Evolutionary conservation across 2,797 vertebrate genomes (phyloP).

Genomic region (Mus minutoides): DNA sequence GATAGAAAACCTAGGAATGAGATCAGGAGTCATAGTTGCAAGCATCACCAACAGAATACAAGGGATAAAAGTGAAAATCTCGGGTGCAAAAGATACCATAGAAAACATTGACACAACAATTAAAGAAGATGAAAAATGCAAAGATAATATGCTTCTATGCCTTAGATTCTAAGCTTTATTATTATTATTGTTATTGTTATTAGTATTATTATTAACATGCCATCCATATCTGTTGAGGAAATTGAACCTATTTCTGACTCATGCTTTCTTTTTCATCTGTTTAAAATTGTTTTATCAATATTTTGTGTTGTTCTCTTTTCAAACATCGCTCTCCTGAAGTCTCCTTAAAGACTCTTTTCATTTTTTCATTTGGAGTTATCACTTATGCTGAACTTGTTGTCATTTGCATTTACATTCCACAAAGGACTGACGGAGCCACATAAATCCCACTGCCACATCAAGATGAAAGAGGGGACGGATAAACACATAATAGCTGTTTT

Average conservation of each 20-base stretch:
- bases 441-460: slow-evolving; percentile 77
- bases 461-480: slow-evolving; percentile 82
- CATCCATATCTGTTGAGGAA: slow-evolving; percentile 43
- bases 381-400: slow-evolving; percentile 73
- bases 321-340: slow-evolving; percentile 42
- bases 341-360: slow-evolving; percentile 59
- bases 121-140: too few species aligned
- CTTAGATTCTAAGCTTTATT: slow-evolving; percentile 40
- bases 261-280: neutral
- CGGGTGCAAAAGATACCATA: too few species aligned
- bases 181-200: too few species aligned
- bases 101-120: too few species aligned
- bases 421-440: slow-evolving; percentile 75
- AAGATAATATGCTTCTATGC: slow-evolving; percentile 67
- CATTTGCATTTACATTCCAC: slow-evolving; percentile 75
- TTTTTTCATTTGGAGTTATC: slow-evolving; percentile 61
- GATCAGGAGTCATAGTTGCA: too few species aligned
- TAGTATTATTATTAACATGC: neutral
- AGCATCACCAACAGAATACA: too few species aligned
- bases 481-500: slow-evolving; percentile 83
- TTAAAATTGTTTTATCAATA: slow-evolving; percentile 59
- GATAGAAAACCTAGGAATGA: too few species aligned
- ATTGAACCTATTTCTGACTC: slow-evolving; percentile 56
- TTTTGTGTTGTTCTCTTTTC: slow-evolving; percentile 53
- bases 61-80: too few species aligned